These are phyloP conservation scores for Pemphredon lugubris DNA, from an alignment of 2,888 invertebrate species.

Conservation along the genomic window DNA sequence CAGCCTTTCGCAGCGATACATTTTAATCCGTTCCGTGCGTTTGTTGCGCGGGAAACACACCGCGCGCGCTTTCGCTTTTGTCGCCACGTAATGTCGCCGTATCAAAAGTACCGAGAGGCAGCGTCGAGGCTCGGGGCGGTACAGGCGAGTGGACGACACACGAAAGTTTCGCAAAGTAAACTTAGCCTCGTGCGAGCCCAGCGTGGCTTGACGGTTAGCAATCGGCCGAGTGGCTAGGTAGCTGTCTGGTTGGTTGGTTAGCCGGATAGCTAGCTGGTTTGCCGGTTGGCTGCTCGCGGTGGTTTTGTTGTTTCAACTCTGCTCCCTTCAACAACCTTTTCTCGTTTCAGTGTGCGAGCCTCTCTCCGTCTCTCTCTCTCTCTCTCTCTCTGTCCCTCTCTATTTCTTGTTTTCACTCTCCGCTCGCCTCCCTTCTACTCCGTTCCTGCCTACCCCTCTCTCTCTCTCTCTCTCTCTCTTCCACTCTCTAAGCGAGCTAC, in stretches of 20 bases:
- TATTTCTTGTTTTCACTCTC: conserved; percentile 5
- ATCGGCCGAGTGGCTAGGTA: conserved; percentile 48
- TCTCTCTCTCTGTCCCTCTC: conserved; percentile 21
- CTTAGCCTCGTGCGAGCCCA: conserved; percentile 69
- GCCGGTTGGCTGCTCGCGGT: conserved; percentile 64
- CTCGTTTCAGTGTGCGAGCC: no score
- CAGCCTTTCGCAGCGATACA: no score
- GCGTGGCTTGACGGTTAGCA: conserved; percentile 65
- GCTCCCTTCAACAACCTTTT: conserved; percentile 60
- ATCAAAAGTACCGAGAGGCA: no score
- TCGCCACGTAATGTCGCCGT: no score
- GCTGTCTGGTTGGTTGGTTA: conserved; percentile 58
- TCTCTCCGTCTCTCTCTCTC: conserved; percentile 19
- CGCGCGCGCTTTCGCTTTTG: no score
- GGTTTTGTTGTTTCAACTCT: conserved; percentile 75
- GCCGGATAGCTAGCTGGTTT: conserved; percentile 52
- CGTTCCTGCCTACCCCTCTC: conserved; percentile 8
- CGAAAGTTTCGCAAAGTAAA: conserved; percentile 76
- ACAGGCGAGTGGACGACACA: no score
- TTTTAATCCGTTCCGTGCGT: no score
- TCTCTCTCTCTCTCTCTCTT: conserved; percentile 32
- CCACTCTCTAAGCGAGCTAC: conserved; percentile 34
- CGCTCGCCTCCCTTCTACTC: conserved; percentile 12
- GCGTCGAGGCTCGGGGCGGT: no score
- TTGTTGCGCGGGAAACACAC: no score